Conservation (phyloP, 2,797 vertebrate genomes). For the Pseudocheirus occidentalis region DNA sequence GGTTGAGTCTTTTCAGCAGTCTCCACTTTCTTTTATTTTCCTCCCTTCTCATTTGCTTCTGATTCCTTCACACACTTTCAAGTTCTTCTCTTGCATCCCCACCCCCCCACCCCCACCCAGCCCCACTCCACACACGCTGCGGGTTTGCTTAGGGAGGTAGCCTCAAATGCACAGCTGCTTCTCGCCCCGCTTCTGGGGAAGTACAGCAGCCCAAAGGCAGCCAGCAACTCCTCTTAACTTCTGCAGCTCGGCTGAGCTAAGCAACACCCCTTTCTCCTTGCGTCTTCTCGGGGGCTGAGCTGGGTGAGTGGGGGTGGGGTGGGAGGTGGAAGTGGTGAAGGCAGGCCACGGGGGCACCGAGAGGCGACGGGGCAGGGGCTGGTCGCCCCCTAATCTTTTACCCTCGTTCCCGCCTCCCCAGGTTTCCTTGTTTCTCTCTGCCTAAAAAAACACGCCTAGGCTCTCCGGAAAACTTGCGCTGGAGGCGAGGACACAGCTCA, state of each 20-base stretch:
- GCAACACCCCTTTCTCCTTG: slow-evolving; percentile 78
- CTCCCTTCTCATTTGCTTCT: slow-evolving; percentile 72
- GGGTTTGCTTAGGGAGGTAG: slow-evolving; percentile 72
- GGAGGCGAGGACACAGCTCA: slow-evolving; percentile 23
- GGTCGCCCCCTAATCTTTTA: background rate
- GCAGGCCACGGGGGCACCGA: background rate
- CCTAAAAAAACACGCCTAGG: slow-evolving; percentile 11
- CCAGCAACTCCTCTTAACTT: slow-evolving; percentile 83
- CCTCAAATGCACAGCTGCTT: slow-evolving; percentile 71
- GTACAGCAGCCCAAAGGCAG: slow-evolving; percentile 72
- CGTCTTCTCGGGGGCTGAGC: slow-evolving; percentile 81
- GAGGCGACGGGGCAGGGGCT: slow-evolving; percentile 70
- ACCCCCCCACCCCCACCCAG: slow-evolving; percentile 71
- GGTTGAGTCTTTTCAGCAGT: slow-evolving; percentile 69
- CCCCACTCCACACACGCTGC: slow-evolving; percentile 72
- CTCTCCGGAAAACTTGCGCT: slow-evolving; percentile 15
- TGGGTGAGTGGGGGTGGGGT: slow-evolving; percentile 78
- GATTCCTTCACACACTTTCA: slow-evolving; percentile 76
- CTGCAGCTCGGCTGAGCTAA: slow-evolving; percentile 79
- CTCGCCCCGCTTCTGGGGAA: slow-evolving; percentile 60
- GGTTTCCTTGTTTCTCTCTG: slow-evolving; percentile 48
- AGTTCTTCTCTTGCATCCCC: slow-evolving; percentile 74
- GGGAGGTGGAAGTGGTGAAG: slow-evolving; percentile 33
- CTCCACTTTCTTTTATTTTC: slow-evolving; percentile 77
- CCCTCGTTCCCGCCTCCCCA: slow-evolving; percentile 52